Conservation (phyloP, 1,140 invertebrate genomes). For the Capitella teleta region DNA sequence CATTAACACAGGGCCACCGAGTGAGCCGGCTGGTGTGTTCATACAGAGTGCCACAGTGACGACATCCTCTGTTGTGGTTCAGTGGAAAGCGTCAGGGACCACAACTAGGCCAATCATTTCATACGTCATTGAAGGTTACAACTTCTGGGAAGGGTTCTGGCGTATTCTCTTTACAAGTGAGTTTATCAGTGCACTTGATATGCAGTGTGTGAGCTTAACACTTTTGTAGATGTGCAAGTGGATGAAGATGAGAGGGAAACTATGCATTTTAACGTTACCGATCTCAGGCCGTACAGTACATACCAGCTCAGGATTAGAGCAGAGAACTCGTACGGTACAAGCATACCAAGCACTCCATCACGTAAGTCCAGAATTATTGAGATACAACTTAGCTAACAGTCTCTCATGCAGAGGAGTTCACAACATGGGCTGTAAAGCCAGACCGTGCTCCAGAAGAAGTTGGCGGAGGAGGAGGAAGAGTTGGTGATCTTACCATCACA, state of each 20-base stretch:
- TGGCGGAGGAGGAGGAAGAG: constrained; percentile 81
- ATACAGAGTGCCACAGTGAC: constrained; percentile 54
- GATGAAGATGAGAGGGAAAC: too few relatives aligned
- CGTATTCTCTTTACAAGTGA: constrained; percentile 55
- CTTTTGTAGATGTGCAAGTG: too few relatives aligned
- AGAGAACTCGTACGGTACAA: constrained; percentile 66
- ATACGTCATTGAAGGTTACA: constrained; percentile 69
- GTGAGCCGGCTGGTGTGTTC: constrained; percentile 39
- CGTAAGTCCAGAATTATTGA: too few relatives aligned
- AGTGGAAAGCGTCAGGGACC: constrained; percentile 53
- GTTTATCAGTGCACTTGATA: too few relatives aligned
- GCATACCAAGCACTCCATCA: constrained; percentile 40
- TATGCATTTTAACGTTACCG: too few relatives aligned
- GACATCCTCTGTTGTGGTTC: constrained; percentile 61
- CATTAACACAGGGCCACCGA: constrained; percentile 41
- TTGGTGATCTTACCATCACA: constrained; percentile 81
- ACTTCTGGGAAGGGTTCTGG: constrained; percentile 78
- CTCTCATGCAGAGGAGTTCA: constrained; percentile 63
- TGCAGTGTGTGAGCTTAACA: too few relatives aligned
- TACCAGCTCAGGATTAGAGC: constrained; percentile 85
- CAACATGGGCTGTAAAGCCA: constrained; percentile 48
- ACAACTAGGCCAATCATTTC: constrained; percentile 21
- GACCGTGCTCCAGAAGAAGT: constrained; percentile 47
- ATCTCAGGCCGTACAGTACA: constrained; percentile 68
- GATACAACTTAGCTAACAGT: too few relatives aligned